phyloP scores from a whole-genome alignment of 2,113 vertebrate species.

The Mungos mungo region DNA sequence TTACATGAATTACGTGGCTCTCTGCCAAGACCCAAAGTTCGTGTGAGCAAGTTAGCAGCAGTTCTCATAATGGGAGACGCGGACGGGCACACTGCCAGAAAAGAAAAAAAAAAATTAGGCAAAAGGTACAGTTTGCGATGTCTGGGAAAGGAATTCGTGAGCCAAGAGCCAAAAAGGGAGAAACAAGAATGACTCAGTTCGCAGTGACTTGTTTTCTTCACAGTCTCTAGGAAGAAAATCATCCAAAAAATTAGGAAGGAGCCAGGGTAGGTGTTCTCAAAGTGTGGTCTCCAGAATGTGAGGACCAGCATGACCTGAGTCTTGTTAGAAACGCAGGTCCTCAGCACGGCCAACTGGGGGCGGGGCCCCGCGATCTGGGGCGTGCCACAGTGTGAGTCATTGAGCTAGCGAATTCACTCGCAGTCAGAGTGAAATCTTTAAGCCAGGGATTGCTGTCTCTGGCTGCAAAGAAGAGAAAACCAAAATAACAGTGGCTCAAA shows the following conservation, averaged over 20 bases:
- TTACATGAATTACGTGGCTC: neutral
- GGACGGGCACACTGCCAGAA: neutral
- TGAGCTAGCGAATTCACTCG: neutral
- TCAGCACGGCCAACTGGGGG: neutral
- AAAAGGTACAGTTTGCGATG: neutral
- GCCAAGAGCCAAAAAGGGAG: neutral
- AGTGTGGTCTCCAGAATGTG: neutral
- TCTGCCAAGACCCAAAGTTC: neutral
- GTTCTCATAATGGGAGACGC: neutral
- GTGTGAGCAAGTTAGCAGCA: neutral
- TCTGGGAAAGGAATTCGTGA: neutral
- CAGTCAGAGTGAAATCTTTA: neutral
- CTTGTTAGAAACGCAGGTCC: neutral
- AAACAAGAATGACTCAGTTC: slow-evolving; percentile 29
- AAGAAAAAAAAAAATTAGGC: neutral
- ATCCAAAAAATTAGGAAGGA: neutral
- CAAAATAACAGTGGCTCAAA: neutral
- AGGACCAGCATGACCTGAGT: neutral
- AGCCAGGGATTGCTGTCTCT: neutral
- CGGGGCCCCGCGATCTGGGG: neutral
- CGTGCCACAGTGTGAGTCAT: neutral
- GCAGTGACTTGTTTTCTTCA: neutral
- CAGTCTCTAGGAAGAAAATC: neutral
- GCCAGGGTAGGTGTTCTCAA: neutral
- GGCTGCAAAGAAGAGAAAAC: neutral